Evolutionary conservation across 64 coral and sea anemone genomes (phyloP).

Genomic region (Porites australiensis): DNA sequence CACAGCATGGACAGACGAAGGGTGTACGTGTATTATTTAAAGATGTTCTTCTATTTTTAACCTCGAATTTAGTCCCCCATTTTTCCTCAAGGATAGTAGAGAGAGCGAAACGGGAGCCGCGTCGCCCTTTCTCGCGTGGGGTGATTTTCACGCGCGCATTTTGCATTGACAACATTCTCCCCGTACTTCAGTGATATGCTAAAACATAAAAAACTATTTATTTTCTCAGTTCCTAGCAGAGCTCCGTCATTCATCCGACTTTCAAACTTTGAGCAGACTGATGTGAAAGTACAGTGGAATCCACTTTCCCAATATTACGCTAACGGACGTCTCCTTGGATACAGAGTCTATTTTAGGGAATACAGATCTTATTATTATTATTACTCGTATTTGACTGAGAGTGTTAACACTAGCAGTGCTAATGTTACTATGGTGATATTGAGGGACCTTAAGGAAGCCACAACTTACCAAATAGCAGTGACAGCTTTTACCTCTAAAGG

Average conservation of each 20-base stretch:
- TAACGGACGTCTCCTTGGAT: slow-evolving; percentile 6
- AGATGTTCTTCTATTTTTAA: neutral
- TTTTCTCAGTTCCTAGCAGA: neutral
- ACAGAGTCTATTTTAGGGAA: neutral
- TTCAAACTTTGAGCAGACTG: neutral
- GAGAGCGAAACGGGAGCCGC: no score
- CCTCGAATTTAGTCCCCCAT: no score
- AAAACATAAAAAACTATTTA: neutral
- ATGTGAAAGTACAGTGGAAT: neutral
- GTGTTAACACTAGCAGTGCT: neutral
- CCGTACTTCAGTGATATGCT: no score
- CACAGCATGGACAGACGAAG: slow-evolving; percentile 2
- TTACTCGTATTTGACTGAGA: neutral
- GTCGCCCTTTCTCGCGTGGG: no score
- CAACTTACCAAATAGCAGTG: neutral
- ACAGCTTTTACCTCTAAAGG: slow-evolving; percentile 4
- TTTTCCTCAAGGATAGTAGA: no score
- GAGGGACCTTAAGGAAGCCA: neutral
- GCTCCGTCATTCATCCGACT: neutral
- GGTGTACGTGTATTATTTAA: neutral
- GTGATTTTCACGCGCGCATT: no score
- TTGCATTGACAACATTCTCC: no score
- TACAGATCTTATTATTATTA: neutral
- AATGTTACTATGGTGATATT: neutral
- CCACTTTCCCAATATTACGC: neutral